phyloP scores from a whole-genome alignment of 2,797 vertebrate genomes.

The Falco biarmicus region DNA sequence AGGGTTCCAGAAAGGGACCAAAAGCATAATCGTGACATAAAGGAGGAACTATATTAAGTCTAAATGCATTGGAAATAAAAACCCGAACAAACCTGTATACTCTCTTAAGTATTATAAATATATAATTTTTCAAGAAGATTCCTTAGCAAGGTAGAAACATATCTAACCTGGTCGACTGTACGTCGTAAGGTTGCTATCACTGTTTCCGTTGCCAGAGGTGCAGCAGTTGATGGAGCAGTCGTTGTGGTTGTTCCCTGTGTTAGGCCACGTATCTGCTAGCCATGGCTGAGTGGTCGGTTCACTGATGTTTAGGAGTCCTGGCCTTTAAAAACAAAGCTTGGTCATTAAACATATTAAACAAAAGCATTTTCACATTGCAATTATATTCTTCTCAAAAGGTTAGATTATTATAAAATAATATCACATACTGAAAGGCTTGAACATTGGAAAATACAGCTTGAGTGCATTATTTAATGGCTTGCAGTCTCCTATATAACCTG shows the following conservation, averaged over 20 bases:
- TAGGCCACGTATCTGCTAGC: slow-evolving; percentile 98
- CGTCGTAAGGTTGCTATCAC: slow-evolving; percentile 95
- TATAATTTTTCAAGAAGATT: neutral
- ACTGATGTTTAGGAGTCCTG: slow-evolving; percentile 95
- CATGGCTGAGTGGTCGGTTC: slow-evolving; percentile 93
- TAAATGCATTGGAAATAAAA: neutral
- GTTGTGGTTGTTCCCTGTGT: slow-evolving; percentile 95
- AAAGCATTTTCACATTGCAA: neutral
- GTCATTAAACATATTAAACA: slow-evolving; percentile 5
- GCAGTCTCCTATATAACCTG: neutral
- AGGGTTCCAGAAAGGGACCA: neutral
- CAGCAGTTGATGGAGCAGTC: slow-evolving; percentile 99
- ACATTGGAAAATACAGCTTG: neutral
- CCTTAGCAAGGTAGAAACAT: slow-evolving; percentile 49
- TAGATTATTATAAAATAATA: neutral
- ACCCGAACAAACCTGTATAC: neutral
- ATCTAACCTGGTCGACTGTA: slow-evolving; percentile 96
- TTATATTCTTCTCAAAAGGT: neutral
- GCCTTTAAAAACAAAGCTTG: slow-evolving; percentile 78
- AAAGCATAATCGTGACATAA: neutral
- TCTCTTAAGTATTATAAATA: neutral
- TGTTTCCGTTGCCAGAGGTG: slow-evolving; percentile 93
- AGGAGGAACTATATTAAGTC: neutral
- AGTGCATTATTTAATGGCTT: neutral
- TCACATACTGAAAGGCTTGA: neutral